Base-by-base conservation (phyloP, 1,140 invertebrate genomes). In the Metaphire vulgaris region DNA sequence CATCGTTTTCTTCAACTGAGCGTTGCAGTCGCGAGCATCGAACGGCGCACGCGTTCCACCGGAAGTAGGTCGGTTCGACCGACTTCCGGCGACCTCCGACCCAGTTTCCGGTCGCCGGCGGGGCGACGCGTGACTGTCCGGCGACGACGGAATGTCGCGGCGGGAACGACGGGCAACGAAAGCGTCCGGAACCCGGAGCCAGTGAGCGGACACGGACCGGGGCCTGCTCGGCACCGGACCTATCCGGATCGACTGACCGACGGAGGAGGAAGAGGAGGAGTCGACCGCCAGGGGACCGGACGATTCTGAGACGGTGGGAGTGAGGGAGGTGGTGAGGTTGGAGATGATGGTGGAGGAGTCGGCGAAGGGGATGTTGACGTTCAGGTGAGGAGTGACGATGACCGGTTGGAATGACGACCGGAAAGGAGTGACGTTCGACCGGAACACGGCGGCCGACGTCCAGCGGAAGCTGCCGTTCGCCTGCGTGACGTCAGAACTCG, bases 11-110 rank as follows among this genome's bases (percentile, higher is more conserved):
- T n/a, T 56, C 41, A 21, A 56, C 41, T 56, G 41, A 56, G 21
- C 41, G 41, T 21, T 21, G 41, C 21, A 56, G 41, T 21, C 41
- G 6, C 41, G 6, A 12, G 21, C 41, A 21, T 56, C 41, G 41
- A 21, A 56, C 6, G 6, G 41, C 6, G 6, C 6, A 56, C 41
- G 21, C 33, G 67, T 74, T 74, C 72, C 72, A 77, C n/a, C 73
- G 76, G 64, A 77, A 77, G 31, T 68, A 64, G 0, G 76, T 77
- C 33, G 76, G 76, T 28, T 77, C 76, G 6, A 71, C 65, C 1
- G 30, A 34, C 21, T 56, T 56, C 41, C 41, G 41, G 41, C 21
- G 6, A 56, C 41, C 6, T 6, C 41, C 41, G 41, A 56, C 21
- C 41, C 6, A 56, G 21, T 21, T 56, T 56, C 41, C 41, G 41